Conservation (phyloP, 2,797 vertebrate species). For the Sebastes umbrosus region DNA sequence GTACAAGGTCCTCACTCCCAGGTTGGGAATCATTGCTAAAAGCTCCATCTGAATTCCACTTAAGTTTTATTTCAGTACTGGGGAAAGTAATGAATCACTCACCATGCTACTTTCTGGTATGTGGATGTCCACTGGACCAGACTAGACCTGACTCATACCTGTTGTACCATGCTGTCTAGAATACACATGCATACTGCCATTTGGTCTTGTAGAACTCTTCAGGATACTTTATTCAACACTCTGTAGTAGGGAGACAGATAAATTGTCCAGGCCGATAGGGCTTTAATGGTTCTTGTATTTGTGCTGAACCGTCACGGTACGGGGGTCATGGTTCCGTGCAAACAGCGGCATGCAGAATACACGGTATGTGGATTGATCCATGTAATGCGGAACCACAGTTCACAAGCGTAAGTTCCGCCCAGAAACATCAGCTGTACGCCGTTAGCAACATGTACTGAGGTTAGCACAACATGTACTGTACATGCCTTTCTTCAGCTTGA, state of each 20-base stretch:
- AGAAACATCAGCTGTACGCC: no score
- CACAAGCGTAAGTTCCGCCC: no score
- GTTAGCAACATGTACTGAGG: neutral
- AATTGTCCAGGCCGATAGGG: neutral
- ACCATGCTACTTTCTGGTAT: neutral
- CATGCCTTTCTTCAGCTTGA: no score
- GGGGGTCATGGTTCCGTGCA: no score
- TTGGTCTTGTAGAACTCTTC: neutral
- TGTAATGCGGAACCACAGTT: no score
- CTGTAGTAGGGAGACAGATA: neutral
- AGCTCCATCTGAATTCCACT: neutral
- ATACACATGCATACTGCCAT: neutral
- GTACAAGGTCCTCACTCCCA: neutral
- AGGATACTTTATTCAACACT: neutral
- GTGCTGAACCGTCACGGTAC: no score
- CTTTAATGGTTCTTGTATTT: no score
- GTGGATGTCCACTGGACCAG: neutral
- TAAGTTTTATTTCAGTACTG: neutral
- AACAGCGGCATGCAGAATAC: neutral
- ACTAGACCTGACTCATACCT: neutral
- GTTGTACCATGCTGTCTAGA: neutral
- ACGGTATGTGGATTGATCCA: neutral
- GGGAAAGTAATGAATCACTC: neutral
- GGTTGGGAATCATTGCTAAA: neutral
- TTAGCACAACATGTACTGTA: neutral